These are phyloP conservation scores for Nymphicus hollandicus DNA, from an alignment of 2,113 vertebrate genomes.

Conservation along the genomic window DNA sequence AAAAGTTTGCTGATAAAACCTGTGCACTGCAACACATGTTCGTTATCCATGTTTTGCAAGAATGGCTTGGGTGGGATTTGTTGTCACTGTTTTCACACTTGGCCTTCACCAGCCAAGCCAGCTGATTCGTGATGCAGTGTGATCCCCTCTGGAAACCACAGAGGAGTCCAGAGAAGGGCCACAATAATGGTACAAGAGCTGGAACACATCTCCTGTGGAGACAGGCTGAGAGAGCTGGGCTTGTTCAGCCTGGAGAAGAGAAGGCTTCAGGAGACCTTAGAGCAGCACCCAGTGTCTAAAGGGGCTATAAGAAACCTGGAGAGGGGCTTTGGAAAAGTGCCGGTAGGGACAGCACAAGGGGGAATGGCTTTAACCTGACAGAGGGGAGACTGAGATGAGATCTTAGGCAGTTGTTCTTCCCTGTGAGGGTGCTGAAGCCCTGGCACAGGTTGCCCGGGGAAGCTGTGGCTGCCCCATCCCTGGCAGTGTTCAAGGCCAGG, in stretches of 20 bases:
- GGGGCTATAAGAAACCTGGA: not conserved
- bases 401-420: not conserved
- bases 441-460: not conserved
- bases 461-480: not conserved
- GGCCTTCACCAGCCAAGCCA: not conserved
- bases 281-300: not conserved
- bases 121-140: accelerated
- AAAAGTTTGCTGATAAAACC: not conserved
- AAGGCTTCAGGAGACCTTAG: not conserved
- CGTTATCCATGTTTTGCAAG: not conserved
- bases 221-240: not conserved
- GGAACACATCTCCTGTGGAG: not conserved
- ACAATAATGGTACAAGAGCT: not conserved
- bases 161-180: not conserved
- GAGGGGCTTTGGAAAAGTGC: not conserved
- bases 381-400: not conserved
- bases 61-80: not conserved
- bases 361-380: not conserved
- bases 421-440: not conserved
- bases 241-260: not conserved
- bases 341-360: not conserved
- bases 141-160: not conserved
- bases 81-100: not conserved
- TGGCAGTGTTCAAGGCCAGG: not conserved
- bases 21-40: accelerated